Conservation (phyloP, 2,888 invertebrate species). For the Apoderus coryli region DNA sequence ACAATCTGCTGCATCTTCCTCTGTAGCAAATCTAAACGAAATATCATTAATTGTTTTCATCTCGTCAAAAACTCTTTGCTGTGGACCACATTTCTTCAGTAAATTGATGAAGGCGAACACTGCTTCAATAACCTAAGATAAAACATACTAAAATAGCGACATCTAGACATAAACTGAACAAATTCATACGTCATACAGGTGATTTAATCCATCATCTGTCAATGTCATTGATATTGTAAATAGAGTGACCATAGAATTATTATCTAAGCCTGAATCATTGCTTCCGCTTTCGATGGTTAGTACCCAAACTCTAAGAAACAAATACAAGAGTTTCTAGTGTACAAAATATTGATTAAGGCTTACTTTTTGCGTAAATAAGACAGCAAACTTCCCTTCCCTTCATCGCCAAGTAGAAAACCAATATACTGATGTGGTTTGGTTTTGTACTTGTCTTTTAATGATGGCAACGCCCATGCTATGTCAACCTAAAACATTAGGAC, state of each 20-base stretch:
- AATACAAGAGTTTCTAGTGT: slow-evolving; percentile 6
- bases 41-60: slow-evolving; percentile 60
- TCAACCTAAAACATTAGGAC: too few relatives aligned
- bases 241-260: slow-evolving; percentile 62
- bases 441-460: slow-evolving; percentile 49
- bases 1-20: slow-evolving; percentile 56
- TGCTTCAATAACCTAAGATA: slow-evolving; percentile 55
- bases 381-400: slow-evolving; percentile 72
- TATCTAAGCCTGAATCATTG: slow-evolving; percentile 60
- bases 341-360: slow-evolving; percentile 19
- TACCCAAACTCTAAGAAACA: slow-evolving; percentile 54
- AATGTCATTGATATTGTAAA: slow-evolving; percentile 60
- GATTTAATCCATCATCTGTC: slow-evolving; percentile 60
- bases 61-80: slow-evolving; percentile 55
- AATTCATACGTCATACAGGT: slow-evolving; percentile 44
- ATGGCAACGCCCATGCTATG: slow-evolving; percentile 50
- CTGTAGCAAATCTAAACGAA: slow-evolving; percentile 55
- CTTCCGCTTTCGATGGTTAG: slow-evolving; percentile 56
- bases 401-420: slow-evolving; percentile 68
- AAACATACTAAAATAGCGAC: slow-evolving; percentile 25
- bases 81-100: slow-evolving; percentile 50
- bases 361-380: slow-evolving; percentile 60
- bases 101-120: slow-evolving; percentile 70
- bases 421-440: slow-evolving; percentile 65
- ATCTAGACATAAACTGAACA: background rate